Evolutionary conservation across 2,113 vertebrate genomes (phyloP).

Genomic region (Clupea harengus): DNA sequence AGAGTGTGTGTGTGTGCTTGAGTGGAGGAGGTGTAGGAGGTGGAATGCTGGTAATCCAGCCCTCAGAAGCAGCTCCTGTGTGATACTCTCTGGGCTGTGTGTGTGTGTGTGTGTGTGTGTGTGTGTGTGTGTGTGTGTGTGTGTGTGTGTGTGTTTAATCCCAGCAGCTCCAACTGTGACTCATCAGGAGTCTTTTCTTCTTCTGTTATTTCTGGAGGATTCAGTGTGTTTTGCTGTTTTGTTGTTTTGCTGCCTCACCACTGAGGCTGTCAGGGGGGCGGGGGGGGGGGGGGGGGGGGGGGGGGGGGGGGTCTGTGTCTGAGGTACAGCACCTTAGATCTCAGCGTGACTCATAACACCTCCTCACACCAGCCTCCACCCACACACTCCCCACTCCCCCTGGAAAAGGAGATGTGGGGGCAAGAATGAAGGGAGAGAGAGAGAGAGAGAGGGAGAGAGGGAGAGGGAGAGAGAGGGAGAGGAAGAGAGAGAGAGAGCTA

Average conservation of each 20-base stretch:
- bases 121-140: background rate
- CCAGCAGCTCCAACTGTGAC: background rate
- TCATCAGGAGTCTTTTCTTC: background rate
- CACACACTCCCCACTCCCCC: background rate
- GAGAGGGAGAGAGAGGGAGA: background rate
- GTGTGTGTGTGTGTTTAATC: background rate
- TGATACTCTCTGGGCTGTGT: background rate
- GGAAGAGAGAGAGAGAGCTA: background rate
- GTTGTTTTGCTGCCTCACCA: background rate
- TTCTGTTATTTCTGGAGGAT: background rate
- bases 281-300: too few relatives aligned
- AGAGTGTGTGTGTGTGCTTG: background rate
- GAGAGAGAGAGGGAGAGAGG: background rate
- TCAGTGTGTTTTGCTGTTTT: background rate
- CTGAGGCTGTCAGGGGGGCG: background rate
- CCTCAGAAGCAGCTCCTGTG: background rate
- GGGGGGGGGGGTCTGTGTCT: background rate
- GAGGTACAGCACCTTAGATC: background rate
- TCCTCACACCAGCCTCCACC: background rate
- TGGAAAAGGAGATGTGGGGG: background rate
- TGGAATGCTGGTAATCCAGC: background rate
- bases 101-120: background rate
- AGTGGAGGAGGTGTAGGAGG: background rate
- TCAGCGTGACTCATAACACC: background rate
- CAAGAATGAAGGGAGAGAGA: background rate